phyloP scores from a whole-genome alignment of 2,113 vertebrate species.

The Pholis gunnellus region DNA sequence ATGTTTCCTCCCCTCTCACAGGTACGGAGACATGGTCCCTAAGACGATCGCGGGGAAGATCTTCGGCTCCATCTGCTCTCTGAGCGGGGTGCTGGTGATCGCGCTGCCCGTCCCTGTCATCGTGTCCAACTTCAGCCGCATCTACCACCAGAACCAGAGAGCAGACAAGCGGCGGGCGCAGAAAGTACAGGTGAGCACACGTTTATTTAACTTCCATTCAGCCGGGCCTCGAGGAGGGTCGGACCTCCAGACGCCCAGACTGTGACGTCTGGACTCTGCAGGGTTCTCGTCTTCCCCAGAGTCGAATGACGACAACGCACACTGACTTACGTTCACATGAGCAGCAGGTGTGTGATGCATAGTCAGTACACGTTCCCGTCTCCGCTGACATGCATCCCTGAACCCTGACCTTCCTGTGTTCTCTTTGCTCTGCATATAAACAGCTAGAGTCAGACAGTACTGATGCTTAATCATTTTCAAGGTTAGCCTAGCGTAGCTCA shows the following conservation, averaged over 20 bases:
- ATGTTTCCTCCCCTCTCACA: constrained; percentile 62
- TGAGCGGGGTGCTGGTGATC: constrained; percentile 98
- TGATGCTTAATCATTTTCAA: not conserved
- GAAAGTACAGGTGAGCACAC: constrained; percentile 88
- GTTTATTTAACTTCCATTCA: constrained; percentile 59
- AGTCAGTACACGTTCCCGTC: constrained; percentile 13
- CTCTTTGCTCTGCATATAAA: not conserved
- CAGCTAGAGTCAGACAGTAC: not conserved
- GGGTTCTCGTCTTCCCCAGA: constrained; percentile 35
- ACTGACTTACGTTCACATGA: constrained; percentile 10
- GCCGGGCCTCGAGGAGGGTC: constrained; percentile 40
- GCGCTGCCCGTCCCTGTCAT: constrained; percentile 98
- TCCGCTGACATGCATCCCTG: constrained; percentile 5
- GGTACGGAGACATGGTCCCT: constrained; percentile 99
- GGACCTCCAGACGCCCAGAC: constrained; percentile 38
- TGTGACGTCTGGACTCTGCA: constrained; percentile 3
- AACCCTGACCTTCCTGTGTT: constrained; percentile 14
- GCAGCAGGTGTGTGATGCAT: not conserved
- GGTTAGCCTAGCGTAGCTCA: not conserved
- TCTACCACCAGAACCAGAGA: constrained; percentile 99
- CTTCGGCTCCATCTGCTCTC: constrained; percentile 97
- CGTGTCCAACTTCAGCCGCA: constrained; percentile 99
- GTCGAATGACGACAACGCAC: constrained; percentile 16
- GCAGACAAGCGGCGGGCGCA: constrained; percentile 95
- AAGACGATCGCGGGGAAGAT: constrained; percentile 99